Conservation (phyloP, 2,113 vertebrate species). For the Accipiter cooperii region DNA sequence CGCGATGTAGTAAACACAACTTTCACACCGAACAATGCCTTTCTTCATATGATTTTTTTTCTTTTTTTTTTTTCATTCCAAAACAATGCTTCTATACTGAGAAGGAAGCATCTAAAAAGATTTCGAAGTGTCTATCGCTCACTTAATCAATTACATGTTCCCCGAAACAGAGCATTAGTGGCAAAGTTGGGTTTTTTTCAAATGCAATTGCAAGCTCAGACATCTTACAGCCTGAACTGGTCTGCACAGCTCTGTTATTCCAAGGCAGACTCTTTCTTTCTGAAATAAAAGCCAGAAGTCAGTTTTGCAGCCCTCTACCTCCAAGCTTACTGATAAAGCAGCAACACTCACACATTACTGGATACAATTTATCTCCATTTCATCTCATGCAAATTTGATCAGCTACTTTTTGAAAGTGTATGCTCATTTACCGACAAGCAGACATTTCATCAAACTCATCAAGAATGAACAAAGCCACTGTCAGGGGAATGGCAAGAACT, state of each 20-base stretch:
- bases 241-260: not conserved
- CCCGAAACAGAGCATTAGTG: not conserved
- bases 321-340: not conserved
- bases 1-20: not conserved
- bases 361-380: not conserved
- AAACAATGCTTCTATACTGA: not conserved
- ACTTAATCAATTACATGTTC: not conserved
- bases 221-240: not conserved
- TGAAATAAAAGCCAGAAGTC: not conserved
- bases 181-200: not conserved
- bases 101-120: not conserved
- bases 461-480: not conserved
- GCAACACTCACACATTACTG: not conserved
- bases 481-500: not conserved
- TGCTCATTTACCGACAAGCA: not conserved
- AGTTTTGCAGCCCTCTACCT: not conserved
- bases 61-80: not conserved
- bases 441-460: not conserved
- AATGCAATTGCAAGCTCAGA: not conserved
- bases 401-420: not conserved
- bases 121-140: fast-evolving
- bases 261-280: not conserved
- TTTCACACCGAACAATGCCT: not conserved
- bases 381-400: fast-evolving
- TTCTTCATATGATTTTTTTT: not conserved